A percentile compares a stretch with the other conserved stretches of the same genome.
These are phyloP conservation scores for Hermodice carunculata DNA, from an alignment of 2,888 invertebrate species.

Conservation along the genomic window DNA sequence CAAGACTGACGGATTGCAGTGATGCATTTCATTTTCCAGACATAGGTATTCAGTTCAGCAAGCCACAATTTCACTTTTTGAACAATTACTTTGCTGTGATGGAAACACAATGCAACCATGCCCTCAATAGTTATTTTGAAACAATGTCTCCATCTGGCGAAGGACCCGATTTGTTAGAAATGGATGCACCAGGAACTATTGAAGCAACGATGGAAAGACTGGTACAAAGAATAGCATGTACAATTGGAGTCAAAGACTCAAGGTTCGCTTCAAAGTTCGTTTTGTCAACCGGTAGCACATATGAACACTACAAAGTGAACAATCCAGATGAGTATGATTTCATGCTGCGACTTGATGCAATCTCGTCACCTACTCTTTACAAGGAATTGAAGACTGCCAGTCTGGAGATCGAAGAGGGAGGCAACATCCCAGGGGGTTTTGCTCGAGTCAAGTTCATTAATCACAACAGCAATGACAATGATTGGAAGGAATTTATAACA, in stretches of 20 bases:
- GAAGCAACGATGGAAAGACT: conserved; percentile 1
- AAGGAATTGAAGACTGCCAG: no score
- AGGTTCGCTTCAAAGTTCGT: not conserved
- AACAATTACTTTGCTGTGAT: not conserved
- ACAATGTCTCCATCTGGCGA: conserved; percentile 1
- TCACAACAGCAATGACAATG: not conserved
- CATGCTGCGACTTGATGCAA: conserved; percentile 1
- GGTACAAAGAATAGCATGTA: not conserved
- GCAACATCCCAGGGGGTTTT: not conserved
- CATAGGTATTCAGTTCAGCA: not conserved
- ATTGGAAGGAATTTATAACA: not conserved
- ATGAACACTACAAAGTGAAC: conserved; percentile 8
- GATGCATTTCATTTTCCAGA: not conserved
- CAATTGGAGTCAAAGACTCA: not conserved
- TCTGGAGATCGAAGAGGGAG: no score
- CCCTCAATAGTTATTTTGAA: conserved; percentile 3
- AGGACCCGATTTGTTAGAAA: conserved; percentile 1
- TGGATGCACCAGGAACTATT: conserved; percentile 3
- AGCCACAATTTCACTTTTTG: not conserved
- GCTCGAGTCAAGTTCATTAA: not conserved
- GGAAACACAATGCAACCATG: not conserved
- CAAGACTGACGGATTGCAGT: no score
- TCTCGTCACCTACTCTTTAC: not conserved
- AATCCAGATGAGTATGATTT: conserved; percentile 3
- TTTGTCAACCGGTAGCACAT: conserved; percentile 5